Base-by-base conservation (phyloP, 2,888 invertebrate species). In the Rapana venosa region DNA sequence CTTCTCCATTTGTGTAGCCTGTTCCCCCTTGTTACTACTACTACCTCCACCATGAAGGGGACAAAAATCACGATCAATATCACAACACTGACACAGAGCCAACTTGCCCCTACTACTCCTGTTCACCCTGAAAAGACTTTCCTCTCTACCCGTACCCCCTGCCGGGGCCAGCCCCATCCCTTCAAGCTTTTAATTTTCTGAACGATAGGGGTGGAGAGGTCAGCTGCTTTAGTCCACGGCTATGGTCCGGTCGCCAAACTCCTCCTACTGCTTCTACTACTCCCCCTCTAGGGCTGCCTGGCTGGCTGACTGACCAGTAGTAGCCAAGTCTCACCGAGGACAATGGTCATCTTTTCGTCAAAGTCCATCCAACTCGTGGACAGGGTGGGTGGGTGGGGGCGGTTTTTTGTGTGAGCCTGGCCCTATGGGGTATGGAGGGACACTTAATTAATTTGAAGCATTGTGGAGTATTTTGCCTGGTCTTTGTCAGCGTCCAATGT, bases 381-480 rank as follows among this genome's bases (percentile, higher is more conserved):
- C 81, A 83, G 47, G 74, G 11, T 4, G 83, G 56, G 58, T 35
- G 35, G 86, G n/a, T n/a, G 87, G 79, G 66, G 30, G 74, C 56
- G 32, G 20, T 32, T 85, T 85, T 70, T 35, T 70, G 35, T 26
- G 2, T 47, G 2, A 5, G 47, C 47, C 47, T 8, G 8, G 47
- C n/a, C 70, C n/a, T 47, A 30, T 66, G 4, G 89, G 70, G n/a
- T n/a, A n/a, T 26, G 66, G 66, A 85, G 84, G 74, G 84, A 85
- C 85, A 89, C 89, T 89, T 89, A 85, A 89, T 89, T 89, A 89
- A 89, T 89, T 85, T 89, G 89, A 84, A 88, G 85, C 84, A 89
- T 61, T 89, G 66, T 89, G 85, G 74, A 89, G 89, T 84, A 89
- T 84, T 84, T 84, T 85, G 85, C 30, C 32, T 26, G 11, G 70